A percentile compares a stretch with the other conserved stretches of the same genome.
Conservation (phyloP, 2,797 vertebrate genomes). For the Brachyrhaphis roseni region DNA sequence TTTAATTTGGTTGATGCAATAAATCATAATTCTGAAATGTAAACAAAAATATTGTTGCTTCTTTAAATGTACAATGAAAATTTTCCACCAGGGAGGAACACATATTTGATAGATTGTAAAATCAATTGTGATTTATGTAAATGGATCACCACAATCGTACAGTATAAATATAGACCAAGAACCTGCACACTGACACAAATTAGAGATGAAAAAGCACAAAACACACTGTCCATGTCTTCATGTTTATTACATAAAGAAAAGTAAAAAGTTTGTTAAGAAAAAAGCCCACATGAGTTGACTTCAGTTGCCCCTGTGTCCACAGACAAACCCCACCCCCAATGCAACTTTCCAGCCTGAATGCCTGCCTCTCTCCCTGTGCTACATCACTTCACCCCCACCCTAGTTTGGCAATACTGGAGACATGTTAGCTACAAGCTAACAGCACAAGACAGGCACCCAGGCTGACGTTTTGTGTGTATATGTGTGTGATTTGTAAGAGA, state of each 20-base stretch:
- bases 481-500: constrained; percentile 46
- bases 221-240: constrained; percentile 67
- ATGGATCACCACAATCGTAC: background rate
- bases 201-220: constrained; percentile 37
- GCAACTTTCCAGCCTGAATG: constrained; percentile 55
- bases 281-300: constrained; percentile 69
- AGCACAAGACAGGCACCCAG: constrained; percentile 67
- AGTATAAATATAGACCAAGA: background rate
- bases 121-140: background rate
- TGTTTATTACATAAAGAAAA: constrained; percentile 84
- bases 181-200: constrained; percentile 3
- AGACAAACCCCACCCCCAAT: constrained; percentile 18
- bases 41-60: background rate
- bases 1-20: background rate
- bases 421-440: constrained; percentile 59
- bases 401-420: constrained; percentile 74
- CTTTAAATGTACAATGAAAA: background rate
- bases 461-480: constrained; percentile 13
- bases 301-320: constrained; percentile 37
- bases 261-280: constrained; percentile 80
- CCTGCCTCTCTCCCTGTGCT: constrained; percentile 62
- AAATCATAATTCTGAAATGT: background rate
- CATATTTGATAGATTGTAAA: background rate
- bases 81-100: background rate
- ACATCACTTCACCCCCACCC: constrained; percentile 62